Base-by-base conservation (phyloP, 2,888 invertebrate species). In the Agrotis ipsilon region DNA sequence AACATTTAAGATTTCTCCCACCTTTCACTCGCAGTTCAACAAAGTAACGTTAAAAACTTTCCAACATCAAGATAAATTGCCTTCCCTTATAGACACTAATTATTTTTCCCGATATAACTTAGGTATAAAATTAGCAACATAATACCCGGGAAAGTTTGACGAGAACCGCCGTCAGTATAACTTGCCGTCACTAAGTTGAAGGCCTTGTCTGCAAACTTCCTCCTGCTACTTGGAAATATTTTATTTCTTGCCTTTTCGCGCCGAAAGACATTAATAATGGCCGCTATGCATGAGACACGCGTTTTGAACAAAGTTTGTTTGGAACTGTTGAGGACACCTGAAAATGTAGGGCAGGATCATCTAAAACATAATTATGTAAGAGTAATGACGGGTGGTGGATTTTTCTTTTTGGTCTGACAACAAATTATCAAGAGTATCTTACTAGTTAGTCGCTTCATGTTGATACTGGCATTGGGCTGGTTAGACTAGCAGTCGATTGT, bases 111-210 rank as follows among this genome's bases (percentile, higher is more conserved):
- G 66, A 70, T 59, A 64, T 60, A 68, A 68, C 65, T 80, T 61
- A 21, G 68, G 32, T 57, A 77, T 65, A 74, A 76, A 80, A 82
- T 82, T 72, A 70, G 45, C 46, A 63, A 68, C 68, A 62, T 82
- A 64, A 75, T 66, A 74, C 68, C 39, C 19, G 9, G 14, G 11
- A 11, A 82, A 82, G 54, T 72, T 72, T 58, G 63, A 27, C 59
- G 63, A 61, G 27, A 19, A 24, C 76, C 60, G 65, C 72, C 70
- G 54, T 68, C 71, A 73, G 60, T 6, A 45, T 52, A 80, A 77
- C 45, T 82, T 74, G 27, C 55, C 58, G 73, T 68, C 73, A 68
- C 68, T 66, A 81, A 79, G 82, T 81, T 81, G 68, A 60, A 43
- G 65, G 55, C 21, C 65, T 77, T 62, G 68, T 81, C 78, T 68